Conservation (phyloP, 2,888 invertebrate species). For the Drosophila stalkeri region DNA sequence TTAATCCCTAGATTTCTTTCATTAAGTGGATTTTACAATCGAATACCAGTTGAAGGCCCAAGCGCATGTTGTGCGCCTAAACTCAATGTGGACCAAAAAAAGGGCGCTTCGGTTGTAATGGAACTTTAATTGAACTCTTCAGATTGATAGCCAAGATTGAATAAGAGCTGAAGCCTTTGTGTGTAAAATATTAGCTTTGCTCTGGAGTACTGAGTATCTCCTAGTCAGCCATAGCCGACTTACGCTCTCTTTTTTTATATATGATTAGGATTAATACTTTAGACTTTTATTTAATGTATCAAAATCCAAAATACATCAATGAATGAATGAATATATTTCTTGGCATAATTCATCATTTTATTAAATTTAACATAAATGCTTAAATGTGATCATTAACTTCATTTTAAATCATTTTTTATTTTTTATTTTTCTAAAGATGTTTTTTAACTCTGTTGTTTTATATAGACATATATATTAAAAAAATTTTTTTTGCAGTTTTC, state of each 20-base stretch:
- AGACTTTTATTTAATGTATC: too few species aligned
- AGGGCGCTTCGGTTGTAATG: background rate
- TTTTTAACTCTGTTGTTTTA: too few species aligned
- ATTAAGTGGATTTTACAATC: constrained; percentile 2
- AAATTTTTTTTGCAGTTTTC: too few species aligned
- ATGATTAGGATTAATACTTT: too few species aligned
- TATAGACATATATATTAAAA: too few species aligned
- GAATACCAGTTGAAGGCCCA: background rate
- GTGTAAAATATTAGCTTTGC: background rate
- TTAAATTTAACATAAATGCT: too few species aligned
- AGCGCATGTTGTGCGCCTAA: background rate
- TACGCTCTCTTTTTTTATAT: too few species aligned
- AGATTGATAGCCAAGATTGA: constrained; percentile 3
- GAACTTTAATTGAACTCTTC: constrained; percentile 4
- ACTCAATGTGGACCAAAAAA: background rate
- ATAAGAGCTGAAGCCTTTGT: background rate
- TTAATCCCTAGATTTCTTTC: constrained; percentile 47
- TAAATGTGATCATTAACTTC: too few species aligned
- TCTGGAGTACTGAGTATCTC: background rate
- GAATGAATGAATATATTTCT: too few species aligned
- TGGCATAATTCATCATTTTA: too few species aligned
- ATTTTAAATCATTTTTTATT: too few species aligned
- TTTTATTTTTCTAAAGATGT: background rate
- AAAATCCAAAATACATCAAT: too few species aligned
- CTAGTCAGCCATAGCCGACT: background rate